Percentiles rank a stretch among this genome's conserved stretches.
phyloP scores from a whole-genome alignment of 2,888 invertebrate genomes.

The Ectemnius continuus region DNA sequence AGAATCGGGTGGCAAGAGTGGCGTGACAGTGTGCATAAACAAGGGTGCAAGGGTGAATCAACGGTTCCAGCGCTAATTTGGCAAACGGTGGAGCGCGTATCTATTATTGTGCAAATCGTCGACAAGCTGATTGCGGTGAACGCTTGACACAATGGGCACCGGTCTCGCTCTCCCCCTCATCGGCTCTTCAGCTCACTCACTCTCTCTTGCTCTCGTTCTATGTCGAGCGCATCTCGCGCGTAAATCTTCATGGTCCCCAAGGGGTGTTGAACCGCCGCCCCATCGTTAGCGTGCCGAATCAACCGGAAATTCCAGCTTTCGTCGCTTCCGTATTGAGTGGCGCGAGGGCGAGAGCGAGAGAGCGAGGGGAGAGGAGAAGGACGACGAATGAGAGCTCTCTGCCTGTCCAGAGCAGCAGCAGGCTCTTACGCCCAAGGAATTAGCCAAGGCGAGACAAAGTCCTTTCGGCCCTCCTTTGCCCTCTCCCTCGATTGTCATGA shows the following conservation, averaged over 20 bases:
- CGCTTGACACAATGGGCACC: slow-evolving; percentile 60
- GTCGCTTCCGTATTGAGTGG: slow-evolving; percentile 70
- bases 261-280: slow-evolving; percentile 68
- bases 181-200: too few relatives aligned
- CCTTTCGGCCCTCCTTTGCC: slow-evolving; percentile 19
- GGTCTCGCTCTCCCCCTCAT: neutral
- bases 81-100: slow-evolving; percentile 56
- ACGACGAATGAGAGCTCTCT: neutral
- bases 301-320: slow-evolving; percentile 79
- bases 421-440: slow-evolving; percentile 46
- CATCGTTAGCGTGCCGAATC: slow-evolving; percentile 78
- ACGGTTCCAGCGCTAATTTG: slow-evolving; percentile 71
- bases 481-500: slow-evolving; percentile 69
- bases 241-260: slow-evolving; percentile 53
- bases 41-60: slow-evolving; percentile 46
- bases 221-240: slow-evolving; percentile 45
- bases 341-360: slow-evolving; percentile 3
- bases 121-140: slow-evolving; percentile 62
- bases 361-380: neutral
- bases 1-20: too few relatives aligned
- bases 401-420: slow-evolving; percentile 6
- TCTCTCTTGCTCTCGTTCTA: slow-evolving; percentile 20
- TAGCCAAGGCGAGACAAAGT: slow-evolving; percentile 56
- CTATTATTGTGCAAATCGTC: slow-evolving; percentile 77
- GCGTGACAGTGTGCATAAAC: neutral